Conservation (phyloP, 2,113 vertebrate species). For the Fulmarus glacialis region DNA sequence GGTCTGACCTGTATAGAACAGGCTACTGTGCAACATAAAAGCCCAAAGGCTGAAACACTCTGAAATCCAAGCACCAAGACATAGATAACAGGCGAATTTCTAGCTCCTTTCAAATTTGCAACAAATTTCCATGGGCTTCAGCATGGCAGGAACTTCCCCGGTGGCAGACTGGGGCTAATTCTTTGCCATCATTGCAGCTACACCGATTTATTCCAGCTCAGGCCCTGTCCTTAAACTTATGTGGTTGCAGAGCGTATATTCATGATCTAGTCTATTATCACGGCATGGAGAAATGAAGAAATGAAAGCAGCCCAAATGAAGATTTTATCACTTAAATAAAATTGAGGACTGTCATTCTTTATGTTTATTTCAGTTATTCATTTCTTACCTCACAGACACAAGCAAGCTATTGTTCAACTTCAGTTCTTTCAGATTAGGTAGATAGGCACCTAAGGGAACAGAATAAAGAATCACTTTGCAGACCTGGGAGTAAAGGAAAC, state of each 20-base stretch:
- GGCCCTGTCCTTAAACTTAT: not conserved
- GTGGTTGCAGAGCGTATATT: not conserved
- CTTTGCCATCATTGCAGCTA: not conserved
- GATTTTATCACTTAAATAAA: constrained; percentile 11
- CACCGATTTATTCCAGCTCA: not conserved
- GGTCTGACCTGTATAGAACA: not conserved
- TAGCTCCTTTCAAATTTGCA: not conserved
- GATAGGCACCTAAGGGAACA: constrained; percentile 79
- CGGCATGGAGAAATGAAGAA: not conserved
- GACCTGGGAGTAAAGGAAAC: not conserved
- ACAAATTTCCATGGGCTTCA: not conserved
- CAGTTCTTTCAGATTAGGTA: constrained; percentile 88
- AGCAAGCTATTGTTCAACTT: constrained; percentile 92
- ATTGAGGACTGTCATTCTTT: not conserved
- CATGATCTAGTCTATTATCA: not conserved
- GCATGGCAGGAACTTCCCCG: not conserved
- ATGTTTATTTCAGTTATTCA: not conserved
- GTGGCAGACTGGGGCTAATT: not conserved
- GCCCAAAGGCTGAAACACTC: not conserved
- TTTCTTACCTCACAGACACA: constrained; percentile 87
- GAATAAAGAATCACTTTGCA: not conserved
- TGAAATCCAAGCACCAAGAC: not conserved
- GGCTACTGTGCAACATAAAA: not conserved
- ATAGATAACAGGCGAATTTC: not conserved
- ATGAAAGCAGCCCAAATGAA: not conserved